These are phyloP conservation scores for Thyatira batis DNA, from an alignment of 2,888 invertebrate genomes.

Conservation along the genomic window DNA sequence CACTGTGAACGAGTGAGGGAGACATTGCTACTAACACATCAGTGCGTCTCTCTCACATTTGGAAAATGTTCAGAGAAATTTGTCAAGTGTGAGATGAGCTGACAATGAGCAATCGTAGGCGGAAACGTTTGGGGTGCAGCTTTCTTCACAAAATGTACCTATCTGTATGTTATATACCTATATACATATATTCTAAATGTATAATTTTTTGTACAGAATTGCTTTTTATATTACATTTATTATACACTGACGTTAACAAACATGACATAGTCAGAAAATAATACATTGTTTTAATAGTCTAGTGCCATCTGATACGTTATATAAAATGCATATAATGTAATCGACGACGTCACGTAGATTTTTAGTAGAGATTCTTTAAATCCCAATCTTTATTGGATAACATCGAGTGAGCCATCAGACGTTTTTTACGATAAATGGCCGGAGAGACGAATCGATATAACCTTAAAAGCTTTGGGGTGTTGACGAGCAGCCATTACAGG, in stretches of 20 bases:
- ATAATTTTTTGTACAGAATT: not conserved
- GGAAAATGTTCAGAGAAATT: slow-evolving; percentile 21
- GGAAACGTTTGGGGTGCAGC: slow-evolving; percentile 28
- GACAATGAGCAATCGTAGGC: slow-evolving; percentile 39
- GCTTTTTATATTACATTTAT: not conserved
- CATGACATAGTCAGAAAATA: not conserved
- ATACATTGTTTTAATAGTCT: not conserved
- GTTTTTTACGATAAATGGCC: slow-evolving; percentile 23
- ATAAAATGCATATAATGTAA: not conserved
- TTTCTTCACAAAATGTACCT: not conserved
- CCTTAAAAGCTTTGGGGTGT: slow-evolving; percentile 45
- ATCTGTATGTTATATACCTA: not conserved
- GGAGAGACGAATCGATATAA: slow-evolving; percentile 37
- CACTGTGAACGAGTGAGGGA: slow-evolving; percentile 18
- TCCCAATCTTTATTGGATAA: slow-evolving; percentile 14
- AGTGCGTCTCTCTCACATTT: slow-evolving; percentile 25
- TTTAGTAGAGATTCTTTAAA: not conserved
- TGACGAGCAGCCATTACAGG: slow-evolving; percentile 26
- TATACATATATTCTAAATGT: too few relatives aligned
- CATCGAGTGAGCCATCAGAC: slow-evolving; percentile 14
- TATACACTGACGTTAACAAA: not conserved
- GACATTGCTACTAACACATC: slow-evolving; percentile 18
- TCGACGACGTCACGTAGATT: not conserved
- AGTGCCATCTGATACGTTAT: not conserved
- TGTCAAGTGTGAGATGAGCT: slow-evolving; percentile 18